Percentiles rank a stretch among this genome's conserved stretches.
Evolutionary conservation across 1,140 invertebrate genomes (phyloP).

Genomic region (Pseudomyrmex flavicornis): DNA sequence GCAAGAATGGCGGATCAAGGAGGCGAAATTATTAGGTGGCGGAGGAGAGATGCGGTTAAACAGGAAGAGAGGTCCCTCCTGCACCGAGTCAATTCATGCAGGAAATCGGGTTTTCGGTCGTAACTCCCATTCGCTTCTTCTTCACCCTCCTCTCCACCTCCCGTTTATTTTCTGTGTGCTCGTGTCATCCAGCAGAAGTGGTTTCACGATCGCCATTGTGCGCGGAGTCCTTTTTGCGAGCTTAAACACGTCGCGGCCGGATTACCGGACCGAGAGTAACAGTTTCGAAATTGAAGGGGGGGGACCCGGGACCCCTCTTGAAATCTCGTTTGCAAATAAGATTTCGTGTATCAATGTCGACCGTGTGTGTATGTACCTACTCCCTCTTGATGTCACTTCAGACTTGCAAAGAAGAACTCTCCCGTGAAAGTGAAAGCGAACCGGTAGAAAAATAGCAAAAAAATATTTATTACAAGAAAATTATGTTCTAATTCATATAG

Average conservation of each 20-base stretch:
- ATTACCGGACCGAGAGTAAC: slow-evolving; percentile 53
- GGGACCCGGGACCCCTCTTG: slow-evolving; percentile 45
- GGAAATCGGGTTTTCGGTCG: slow-evolving; percentile 73
- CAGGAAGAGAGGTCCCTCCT: slow-evolving; percentile 63
- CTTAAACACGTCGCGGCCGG: slow-evolving; percentile 39
- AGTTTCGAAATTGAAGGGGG: slow-evolving; percentile 42
- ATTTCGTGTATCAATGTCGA: slow-evolving; percentile 56
- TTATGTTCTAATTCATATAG: too few relatives aligned
- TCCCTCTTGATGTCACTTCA: slow-evolving; percentile 10
- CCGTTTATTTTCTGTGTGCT: slow-evolving; percentile 29
- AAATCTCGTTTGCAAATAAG: slow-evolving; percentile 76
- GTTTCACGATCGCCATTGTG: slow-evolving; percentile 62
- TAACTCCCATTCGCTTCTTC: slow-evolving; percentile 49
- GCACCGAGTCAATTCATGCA: slow-evolving; percentile 74
- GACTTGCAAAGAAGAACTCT: slow-evolving; percentile 9
- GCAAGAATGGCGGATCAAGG: slow-evolving; percentile 10
- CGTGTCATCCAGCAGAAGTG: slow-evolving; percentile 46
- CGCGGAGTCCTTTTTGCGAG: slow-evolving; percentile 24
- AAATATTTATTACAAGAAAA: neutral
- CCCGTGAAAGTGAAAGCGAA: slow-evolving; percentile 41
- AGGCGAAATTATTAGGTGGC: slow-evolving; percentile 65
- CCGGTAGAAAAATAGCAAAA: neutral
- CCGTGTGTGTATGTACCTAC: too few relatives aligned
- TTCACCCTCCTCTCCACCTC: neutral
- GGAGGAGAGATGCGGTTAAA: slow-evolving; percentile 68